Evolutionary conservation across 2,888 invertebrate genomes (phyloP), one percentile per base, ranked within the genome.

Genomic region (Norana najaformis): DNA sequence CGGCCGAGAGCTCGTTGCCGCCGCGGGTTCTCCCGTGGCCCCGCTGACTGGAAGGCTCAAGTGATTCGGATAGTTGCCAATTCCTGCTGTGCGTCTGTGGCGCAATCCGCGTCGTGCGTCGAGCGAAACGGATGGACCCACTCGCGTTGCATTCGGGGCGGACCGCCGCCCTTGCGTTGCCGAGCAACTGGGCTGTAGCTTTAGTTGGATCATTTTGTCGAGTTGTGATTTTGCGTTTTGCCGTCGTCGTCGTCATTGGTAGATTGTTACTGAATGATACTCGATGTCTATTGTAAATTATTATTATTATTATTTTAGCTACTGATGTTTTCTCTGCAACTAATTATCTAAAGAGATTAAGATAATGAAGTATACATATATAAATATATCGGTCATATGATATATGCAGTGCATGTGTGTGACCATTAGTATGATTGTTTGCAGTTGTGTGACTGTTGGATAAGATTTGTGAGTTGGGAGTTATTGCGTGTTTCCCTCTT

Each of bases 161-260:
- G 23, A 4, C 1, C 47, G 47, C 11, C 47, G 47, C 47, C 23
- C 53, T 3, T 18, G 11, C 47, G 23, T 3, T 47, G 20, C 47
- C 23, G 41, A 41, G 41, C 69, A 16, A n/a, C 30, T 30, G 82
- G 30, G n/a, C 30, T n/a, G 35, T 69, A 69, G 82, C 35, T 47
- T 89, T 41, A 41, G 47, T 53, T 41, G 89, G n/a, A 53, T 41
- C n/a, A 89, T 85, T 85, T 85, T 85, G 85, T 85, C 85, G 85
- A 85, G 85, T 85, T 85, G 85, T 85, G 37, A 85, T 85, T 37
- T 85, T 85, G 37, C 85, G 85, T 85, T 85, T 85, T 85, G 85
- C 85, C 37, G 85, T 85, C 85, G 85, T 85, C 35, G 23, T 36
- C 37, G 85, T 85, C 85, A 85, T 85, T 85, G 36, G 85, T 85